phyloP scores from a whole-genome alignment of 64 coral and sea anemone genomes.

The Anthopleura sola region DNA sequence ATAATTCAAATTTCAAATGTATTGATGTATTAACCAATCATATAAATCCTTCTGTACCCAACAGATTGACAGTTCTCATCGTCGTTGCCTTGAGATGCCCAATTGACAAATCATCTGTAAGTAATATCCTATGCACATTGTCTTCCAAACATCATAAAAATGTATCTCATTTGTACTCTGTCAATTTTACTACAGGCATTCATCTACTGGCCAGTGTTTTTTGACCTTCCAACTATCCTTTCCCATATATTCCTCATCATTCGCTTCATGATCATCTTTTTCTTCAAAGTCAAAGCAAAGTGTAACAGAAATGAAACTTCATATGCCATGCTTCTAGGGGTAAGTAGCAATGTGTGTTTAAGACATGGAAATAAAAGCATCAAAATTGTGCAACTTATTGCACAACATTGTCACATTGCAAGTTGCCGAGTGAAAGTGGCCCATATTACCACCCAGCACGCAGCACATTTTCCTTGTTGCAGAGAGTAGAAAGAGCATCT shows the following conservation, averaged over 20 bases:
- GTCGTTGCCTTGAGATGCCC: background rate
- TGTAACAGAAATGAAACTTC: background rate
- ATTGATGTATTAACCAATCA: no score
- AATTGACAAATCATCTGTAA: conserved; percentile 13
- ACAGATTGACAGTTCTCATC: background rate
- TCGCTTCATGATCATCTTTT: conserved; percentile 15
- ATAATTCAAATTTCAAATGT: no score
- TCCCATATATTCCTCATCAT: conserved; percentile 3
- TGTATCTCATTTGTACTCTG: background rate
- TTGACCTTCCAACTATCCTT: background rate
- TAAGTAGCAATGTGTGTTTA: no score
- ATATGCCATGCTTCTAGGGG: background rate
- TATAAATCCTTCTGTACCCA: background rate
- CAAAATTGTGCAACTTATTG: background rate
- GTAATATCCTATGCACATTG: background rate
- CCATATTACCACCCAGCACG: no score
- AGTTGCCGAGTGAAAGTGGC: no score
- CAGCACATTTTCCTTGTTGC: no score
- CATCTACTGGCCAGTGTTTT: conserved; percentile 13
- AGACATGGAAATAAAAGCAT: no score
- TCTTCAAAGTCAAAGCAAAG: background rate
- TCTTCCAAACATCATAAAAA: background rate
- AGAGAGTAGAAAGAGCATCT: no score
- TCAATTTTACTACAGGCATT: background rate
- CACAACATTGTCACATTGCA: no score